These are phyloP conservation scores for Tetraneura akinire DNA, from an alignment of 1,140 invertebrate genomes.

Conservation along the genomic window DNA sequence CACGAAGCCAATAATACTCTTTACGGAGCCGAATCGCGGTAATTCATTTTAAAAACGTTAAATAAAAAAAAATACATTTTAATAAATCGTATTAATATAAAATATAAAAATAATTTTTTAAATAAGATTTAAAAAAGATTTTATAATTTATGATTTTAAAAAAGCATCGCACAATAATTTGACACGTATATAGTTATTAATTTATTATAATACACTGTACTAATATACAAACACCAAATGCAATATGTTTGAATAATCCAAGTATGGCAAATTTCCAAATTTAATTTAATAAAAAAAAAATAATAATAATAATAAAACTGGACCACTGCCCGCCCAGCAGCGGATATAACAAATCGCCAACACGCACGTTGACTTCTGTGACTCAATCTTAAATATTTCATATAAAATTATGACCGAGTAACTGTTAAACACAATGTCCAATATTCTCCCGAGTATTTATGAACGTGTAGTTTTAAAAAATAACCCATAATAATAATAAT, in stretches of 20 bases:
- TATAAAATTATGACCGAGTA: not conserved
- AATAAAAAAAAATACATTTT: too few relatives aligned
- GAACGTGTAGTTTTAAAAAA: conserved; percentile 22
- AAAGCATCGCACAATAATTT: conserved; percentile 7
- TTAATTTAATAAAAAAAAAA: too few relatives aligned
- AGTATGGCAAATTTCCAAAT: not conserved
- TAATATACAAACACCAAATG: not conserved
- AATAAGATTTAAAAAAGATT: too few relatives aligned
- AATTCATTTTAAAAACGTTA: too few relatives aligned
- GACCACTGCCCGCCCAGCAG: not conserved
- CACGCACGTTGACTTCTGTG: not conserved
- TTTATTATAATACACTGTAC: not conserved
- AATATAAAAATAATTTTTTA: too few relatives aligned
- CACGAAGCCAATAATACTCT: not conserved
- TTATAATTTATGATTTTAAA: not conserved
- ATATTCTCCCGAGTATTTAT: too few relatives aligned
- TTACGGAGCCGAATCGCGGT: not conserved
- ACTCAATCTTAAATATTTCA: not conserved
- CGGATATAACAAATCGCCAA: not conserved
- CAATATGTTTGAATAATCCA: not conserved
- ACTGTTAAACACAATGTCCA: not conserved
- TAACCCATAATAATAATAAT: too few relatives aligned
- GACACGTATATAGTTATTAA: not conserved
- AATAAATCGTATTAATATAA: too few relatives aligned
- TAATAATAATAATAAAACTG: not conserved